Base-by-base conservation (phyloP, 2,113 vertebrate species). In the Triplophysa rosa region DNA sequence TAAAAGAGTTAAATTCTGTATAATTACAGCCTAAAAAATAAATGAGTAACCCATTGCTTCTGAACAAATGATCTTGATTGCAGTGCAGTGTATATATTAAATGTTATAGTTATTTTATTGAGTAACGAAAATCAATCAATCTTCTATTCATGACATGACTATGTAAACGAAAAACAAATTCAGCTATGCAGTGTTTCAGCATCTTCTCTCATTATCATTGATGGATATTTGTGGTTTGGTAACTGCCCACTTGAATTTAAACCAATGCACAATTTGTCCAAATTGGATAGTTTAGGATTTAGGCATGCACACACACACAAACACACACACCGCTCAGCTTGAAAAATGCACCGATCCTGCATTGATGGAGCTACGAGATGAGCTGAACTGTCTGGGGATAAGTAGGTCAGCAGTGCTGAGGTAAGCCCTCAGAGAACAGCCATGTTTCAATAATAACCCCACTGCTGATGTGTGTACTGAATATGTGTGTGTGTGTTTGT, bases 371-470 rank as follows among this genome's bases (percentile, higher is more conserved):
- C 77, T 79, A 67, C 77, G 80, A 84, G 85, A 86, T 84, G 80
- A 86, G 80, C 77, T 86, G 80, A 83, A 83, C 82, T 86, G 80
- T 82, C 85, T 84, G 73, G 80, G 77, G 85, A 84, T 84, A 86
- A 80, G 74, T 86, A 84, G 85, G 85, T 86, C 85, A 86, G 66
- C 82, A 78, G 78, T 56, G 84, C 79, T 82, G 82, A 86, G 80
- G 83, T 86, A 86, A 84, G 80, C 85, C 82, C 77, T 84, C 67
- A 5, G 81, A 79, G 84, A 86, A 79, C 76, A 59, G 78, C 75
- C 79, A 75, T 63, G 65, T 79, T 79, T 83, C 76, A 83, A 81
- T 83, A 81, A 86, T 81, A 81, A 83, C 82, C 82, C 81, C 82
- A 81, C 82, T 81, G 71, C 81, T 84, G 75, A 62, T 66, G 62